Evolutionary conservation across 2,888 invertebrate genomes (phyloP).

Genomic region (Caenorhabditis sp.): DNA sequence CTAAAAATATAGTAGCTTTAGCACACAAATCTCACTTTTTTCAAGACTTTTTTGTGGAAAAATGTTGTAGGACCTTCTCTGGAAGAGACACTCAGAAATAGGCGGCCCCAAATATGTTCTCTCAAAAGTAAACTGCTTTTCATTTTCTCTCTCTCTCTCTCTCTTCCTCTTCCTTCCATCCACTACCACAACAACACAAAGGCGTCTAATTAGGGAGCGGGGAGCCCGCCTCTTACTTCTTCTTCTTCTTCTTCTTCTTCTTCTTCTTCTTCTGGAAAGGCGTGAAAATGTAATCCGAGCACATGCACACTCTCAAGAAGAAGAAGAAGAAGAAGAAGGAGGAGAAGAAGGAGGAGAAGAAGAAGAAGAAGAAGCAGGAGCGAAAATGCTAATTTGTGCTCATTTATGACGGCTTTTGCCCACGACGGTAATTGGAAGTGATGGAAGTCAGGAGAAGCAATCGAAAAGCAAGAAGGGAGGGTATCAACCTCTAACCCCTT

Average conservation of each 20-base stretch:
- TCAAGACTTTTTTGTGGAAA: no score
- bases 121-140: conserved; percentile 1
- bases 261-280: conserved; percentile 19
- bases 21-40: no score
- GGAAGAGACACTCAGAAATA: neutral
- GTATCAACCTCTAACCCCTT: no score
- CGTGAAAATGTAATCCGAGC: conserved; percentile 45
- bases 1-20: no score
- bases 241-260: no score
- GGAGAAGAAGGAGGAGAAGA: conserved; percentile 19
- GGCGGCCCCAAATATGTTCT: neutral
- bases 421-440: conserved; percentile 40
- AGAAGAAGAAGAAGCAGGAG: conserved; percentile 31
- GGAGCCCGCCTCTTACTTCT: neutral
- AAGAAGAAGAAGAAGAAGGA: conserved; percentile 1
- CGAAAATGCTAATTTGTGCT: conserved; percentile 41
- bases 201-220: conserved; percentile 38
- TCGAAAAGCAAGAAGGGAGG: neutral
- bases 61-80: no score
- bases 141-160: neutral
- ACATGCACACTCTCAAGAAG: conserved; percentile 18
- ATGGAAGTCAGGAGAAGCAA: conserved; percentile 6
- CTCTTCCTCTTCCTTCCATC: conserved; percentile 2
- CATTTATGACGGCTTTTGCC: conserved; percentile 37
- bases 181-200: conserved; percentile 20